Percentiles rank a stretch among this genome's conserved stretches.
phyloP scores from a whole-genome alignment of 2,888 invertebrate species.

The Ochlodes sylvanus region DNA sequence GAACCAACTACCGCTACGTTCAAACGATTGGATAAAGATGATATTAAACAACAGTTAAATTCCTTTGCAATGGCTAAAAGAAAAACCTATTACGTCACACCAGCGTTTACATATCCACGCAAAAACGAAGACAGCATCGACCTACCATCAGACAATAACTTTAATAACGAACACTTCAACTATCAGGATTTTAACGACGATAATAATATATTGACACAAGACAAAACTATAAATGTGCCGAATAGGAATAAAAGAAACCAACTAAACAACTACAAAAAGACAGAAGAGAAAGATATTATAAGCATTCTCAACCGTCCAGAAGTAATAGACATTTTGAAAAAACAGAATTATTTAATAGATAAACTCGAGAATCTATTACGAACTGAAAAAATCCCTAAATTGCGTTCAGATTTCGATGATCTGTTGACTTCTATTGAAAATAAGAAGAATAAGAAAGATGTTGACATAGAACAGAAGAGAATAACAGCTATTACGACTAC shows the following conservation, averaged over 20 bases:
- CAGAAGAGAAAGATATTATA: background rate
- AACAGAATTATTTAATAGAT: constrained; percentile 37
- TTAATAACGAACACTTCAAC: too few relatives aligned
- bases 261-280: background rate
- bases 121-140: background rate
- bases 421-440: constrained; percentile 24
- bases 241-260: too few relatives aligned
- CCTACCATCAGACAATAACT: background rate
- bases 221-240: too few relatives aligned
- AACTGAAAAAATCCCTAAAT: background rate
- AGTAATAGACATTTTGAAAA: constrained; percentile 24
- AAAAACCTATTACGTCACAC: background rate
- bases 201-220: too few relatives aligned
- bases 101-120: constrained; percentile 11
- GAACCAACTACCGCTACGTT: background rate
- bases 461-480: background rate
- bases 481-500: constrained; percentile 10
- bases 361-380: constrained; percentile 20
- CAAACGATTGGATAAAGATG: background rate
- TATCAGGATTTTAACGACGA: too few relatives aligned
- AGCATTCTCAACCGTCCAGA: constrained; percentile 1
- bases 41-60: constrained; percentile 14
- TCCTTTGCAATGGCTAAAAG: constrained; percentile 8
- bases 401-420: constrained; percentile 36
- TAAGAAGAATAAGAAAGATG: constrained; percentile 4